Evolutionary conservation across 2,113 vertebrate genomes (phyloP), one percentile per base, ranked within the genome.

Genomic region (Phycodurus eques): DNA sequence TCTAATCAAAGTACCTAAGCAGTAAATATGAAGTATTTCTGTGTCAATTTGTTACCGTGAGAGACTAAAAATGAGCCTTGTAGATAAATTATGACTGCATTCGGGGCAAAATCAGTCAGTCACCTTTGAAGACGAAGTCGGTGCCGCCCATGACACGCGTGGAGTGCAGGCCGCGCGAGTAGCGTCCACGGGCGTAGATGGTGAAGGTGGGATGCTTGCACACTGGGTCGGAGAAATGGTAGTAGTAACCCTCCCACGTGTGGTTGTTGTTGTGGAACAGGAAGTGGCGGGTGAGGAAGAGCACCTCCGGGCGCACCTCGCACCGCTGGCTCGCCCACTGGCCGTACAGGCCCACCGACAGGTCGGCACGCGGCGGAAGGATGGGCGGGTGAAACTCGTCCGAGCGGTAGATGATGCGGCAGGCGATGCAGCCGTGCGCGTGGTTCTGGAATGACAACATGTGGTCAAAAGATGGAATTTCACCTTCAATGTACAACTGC

Each of bases 291-390:
- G 97, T 98, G 79, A 99, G 95, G 89, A 99, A 99, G 77, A 99
- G 95, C 27, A 97, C 96, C 79, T 96, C 97, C 0, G 97, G 98
- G 2, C 98, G 95, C 6, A 98, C 96, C 86, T 99, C 98, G 0
- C 98, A 99, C 72, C 94, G 95, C 87, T 96, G 96, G 85, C 96
- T 98, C 83, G 95, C 98, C 98, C 98, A 99, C 88, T 98, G 95
- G 0, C 98, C 98, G 0, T 95, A 95, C 49, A 99, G 83, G 1
- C 94, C 94, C 0, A 99, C 93, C 0, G 94, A 92, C 78, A 96
- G 92, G 83, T 98, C 97, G 0, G 94, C 92, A 43, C 93, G 93
- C 0, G 94, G 96, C 6, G 95, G 94, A 67, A 99, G 85, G 82
- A 96, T 94, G 35, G 98, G 96, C 0, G 98, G 97, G 72, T 93